phyloP scores from a whole-genome alignment of 2,888 invertebrate genomes.

The Plemyria rubiginata region DNA sequence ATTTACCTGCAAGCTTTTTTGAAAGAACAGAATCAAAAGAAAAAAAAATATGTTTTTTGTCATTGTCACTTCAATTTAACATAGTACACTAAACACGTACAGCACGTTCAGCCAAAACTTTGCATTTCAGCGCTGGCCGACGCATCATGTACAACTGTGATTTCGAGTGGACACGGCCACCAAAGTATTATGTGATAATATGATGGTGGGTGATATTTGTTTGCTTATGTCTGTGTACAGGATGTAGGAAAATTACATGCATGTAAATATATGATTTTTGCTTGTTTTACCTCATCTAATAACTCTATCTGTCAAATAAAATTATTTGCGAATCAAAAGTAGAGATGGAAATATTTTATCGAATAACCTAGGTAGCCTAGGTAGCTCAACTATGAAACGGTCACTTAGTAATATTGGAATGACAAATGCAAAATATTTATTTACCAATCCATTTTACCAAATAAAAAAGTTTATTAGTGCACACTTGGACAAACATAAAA shows the following conservation, averaged over 20 bases:
- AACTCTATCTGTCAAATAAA: too few relatives aligned
- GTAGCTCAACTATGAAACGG: too few relatives aligned
- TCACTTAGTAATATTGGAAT: too few relatives aligned
- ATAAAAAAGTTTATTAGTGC: too few relatives aligned
- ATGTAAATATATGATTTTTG: background rate
- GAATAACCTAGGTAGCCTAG: too few relatives aligned
- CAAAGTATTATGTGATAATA: conserved; percentile 39
- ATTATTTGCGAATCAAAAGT: background rate
- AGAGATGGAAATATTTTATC: background rate
- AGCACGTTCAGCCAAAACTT: background rate
- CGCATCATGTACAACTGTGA: conserved; percentile 36
- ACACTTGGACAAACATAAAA: too few relatives aligned
- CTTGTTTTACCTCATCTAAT: background rate
- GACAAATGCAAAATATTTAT: too few relatives aligned
- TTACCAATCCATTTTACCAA: too few relatives aligned
- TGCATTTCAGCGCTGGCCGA: conserved; percentile 16
- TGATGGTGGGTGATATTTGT: conserved; percentile 33
- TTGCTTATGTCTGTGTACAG: conserved; percentile 34
- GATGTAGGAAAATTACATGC: conserved; percentile 14
- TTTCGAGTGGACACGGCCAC: conserved; percentile 37
- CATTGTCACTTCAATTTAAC: conserved; percentile 13
- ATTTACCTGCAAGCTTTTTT: conserved; percentile 28
- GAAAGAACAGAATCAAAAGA: conserved; percentile 9
- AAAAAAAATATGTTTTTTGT: background rate
- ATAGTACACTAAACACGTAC: background rate